phyloP scores from a whole-genome alignment of 2,113 vertebrate species.

The Hassar affinis region DNA sequence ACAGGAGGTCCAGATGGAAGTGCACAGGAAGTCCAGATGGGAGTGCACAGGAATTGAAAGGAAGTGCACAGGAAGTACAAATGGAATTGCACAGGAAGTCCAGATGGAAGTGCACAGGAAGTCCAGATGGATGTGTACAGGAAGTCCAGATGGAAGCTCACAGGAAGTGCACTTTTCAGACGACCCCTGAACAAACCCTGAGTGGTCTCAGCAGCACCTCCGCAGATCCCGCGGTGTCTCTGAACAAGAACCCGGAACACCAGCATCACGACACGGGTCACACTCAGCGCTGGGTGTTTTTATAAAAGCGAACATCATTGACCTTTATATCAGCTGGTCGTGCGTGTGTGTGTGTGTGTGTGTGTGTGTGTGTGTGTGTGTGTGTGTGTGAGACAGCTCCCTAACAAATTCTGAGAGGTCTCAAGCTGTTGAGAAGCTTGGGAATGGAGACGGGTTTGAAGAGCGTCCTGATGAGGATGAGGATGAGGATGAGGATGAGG shows the following conservation, averaged over 20 bases:
- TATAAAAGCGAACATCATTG: constrained; percentile 59
- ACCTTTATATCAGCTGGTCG: constrained; percentile 35
- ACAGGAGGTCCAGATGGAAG: too few relatives aligned
- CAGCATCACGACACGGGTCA: constrained; percentile 65
- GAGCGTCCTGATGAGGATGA: constrained; percentile 5
- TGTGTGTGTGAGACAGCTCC: constrained; percentile 28
- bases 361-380: constrained; percentile 33
- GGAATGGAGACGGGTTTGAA: not conserved
- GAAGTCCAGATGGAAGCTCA: too few relatives aligned
- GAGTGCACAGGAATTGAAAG: too few relatives aligned
- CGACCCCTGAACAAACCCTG: not conserved
- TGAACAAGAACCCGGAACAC: constrained; percentile 44
- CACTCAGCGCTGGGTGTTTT: constrained; percentile 53
- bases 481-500: too few relatives aligned
- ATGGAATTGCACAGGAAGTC: too few relatives aligned
- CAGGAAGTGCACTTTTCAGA: not conserved
- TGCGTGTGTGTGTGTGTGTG: not conserved
- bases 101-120: too few relatives aligned
- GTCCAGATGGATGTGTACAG: too few relatives aligned
- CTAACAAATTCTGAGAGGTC: constrained; percentile 32
- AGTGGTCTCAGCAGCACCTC: not conserved
- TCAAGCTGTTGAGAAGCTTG: not conserved
- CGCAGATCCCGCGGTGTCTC: not conserved
- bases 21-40: too few relatives aligned
- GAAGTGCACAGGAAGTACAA: too few relatives aligned